Base-by-base conservation (phyloP, 1,140 invertebrate genomes). In the Trachelipus rathkii region DNA sequence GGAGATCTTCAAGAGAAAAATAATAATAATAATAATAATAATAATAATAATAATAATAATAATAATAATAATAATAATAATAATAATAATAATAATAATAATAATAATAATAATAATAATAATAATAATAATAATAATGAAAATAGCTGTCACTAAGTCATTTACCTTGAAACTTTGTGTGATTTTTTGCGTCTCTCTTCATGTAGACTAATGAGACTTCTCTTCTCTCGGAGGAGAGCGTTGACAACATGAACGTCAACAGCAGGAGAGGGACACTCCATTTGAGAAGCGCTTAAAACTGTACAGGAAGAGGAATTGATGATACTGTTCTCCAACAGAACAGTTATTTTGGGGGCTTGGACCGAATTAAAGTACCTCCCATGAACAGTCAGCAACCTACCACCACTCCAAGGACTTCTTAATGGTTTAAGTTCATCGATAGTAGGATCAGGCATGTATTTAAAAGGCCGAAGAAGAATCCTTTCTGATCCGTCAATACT, bases 361-460 rank as follows among this genome's bases (percentile, higher is more conserved):
- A 97, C 93, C 0, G 92, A 94, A 83, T 95, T 90, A 45, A 98
- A 88, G 85, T 97, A 92, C 69, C 92, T 94, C 0, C 95, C 96
- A 84, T 95, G 93, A 0, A 98, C 93, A 44, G 92, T 95, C 53
- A 99, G 91, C 87, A 95, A 92, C 77, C 95, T 89, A 10, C 97
- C 97, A 77, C 97, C 97, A 81, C 94, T 95, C 5, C 89, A 90
- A 87, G 95, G 95, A 84, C 93, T 95, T 79, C 90, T 90, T 13
- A 95, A 82, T 8, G 93, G 93, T 86, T 95, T 95, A 44, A 95
- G 94, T 86, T 95, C 93, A 89, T 93, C 91, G 72, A 98, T 92
- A 0, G 91, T 93, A 15, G 96, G 96, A 87, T 98, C 95, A 74
- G 90, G 89, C 23, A 93, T 95, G 83, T 96, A 98, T 81, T 92